Conservation (phyloP, 2,888 invertebrate genomes). For the Luperina nickerlii region DNA sequence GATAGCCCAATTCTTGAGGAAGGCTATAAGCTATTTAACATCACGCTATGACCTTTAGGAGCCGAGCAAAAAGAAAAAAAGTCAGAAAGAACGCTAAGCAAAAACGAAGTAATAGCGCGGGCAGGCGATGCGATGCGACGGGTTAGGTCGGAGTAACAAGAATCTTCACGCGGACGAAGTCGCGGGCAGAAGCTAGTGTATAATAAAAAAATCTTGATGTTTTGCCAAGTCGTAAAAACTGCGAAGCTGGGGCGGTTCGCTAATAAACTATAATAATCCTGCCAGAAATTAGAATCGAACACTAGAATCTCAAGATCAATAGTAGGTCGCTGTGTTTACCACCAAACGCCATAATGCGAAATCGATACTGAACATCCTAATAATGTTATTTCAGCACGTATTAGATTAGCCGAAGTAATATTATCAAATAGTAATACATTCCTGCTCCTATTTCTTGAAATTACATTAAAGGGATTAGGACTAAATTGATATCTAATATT, state of each 20-base stretch:
- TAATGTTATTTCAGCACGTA: conserved; percentile 54
- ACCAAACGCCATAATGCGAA: conserved; percentile 37
- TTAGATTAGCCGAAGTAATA: conserved; percentile 32
- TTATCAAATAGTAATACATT: conserved; percentile 30
- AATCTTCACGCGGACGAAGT: no score
- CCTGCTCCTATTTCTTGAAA: conserved; percentile 24
- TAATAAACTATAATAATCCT: neutral
- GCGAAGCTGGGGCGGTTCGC: neutral
- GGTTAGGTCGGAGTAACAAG: no score
- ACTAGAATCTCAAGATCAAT: neutral
- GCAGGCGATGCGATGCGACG: no score
- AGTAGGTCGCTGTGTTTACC: conserved; percentile 11
- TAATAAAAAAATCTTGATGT: neutral
- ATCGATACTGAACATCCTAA: conserved; percentile 31
- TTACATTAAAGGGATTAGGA: conserved; percentile 10
- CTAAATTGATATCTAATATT: conserved; percentile 33
- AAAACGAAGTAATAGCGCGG: no score
- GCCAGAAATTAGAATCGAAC: neutral
- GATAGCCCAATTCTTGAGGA: no score
- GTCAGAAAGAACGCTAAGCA: no score
- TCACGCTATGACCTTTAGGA: no score
- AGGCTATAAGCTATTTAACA: no score
- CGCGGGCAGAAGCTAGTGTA: no score
- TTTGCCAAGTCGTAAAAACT: neutral
- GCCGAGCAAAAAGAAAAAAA: no score